These are phyloP conservation scores for Syritta pipiens DNA, from an alignment of 2,888 invertebrate genomes.

Conservation along the genomic window DNA sequence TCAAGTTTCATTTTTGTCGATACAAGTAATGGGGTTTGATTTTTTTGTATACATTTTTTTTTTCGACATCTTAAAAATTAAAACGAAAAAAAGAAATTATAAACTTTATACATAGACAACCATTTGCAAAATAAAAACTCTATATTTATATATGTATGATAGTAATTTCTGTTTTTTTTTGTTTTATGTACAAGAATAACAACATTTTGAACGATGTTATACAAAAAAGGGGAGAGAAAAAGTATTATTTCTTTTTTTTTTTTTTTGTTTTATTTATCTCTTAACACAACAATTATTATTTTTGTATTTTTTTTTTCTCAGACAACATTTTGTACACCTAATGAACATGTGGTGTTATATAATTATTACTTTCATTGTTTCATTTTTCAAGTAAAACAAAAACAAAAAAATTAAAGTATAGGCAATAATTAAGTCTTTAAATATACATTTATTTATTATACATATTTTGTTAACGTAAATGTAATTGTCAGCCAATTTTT, in stretches of 20 bases:
- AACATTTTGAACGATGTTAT: slow-evolving; percentile 20
- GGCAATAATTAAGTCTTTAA: slow-evolving; percentile 63
- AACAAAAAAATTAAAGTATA: too few species aligned
- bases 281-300: slow-evolving; percentile 49
- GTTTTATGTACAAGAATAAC: slow-evolving; percentile 30
- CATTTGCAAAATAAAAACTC: slow-evolving; percentile 58
- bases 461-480: slow-evolving; percentile 31
- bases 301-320: slow-evolving; percentile 15
- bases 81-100: slow-evolving; percentile 27
- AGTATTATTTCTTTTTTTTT: too few species aligned
- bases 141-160: slow-evolving; percentile 18
- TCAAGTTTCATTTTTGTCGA: slow-evolving; percentile 59
- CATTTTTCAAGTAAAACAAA: slow-evolving; percentile 43
- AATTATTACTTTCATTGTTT: slow-evolving; percentile 17
- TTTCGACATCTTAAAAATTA: slow-evolving; percentile 28
- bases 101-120: slow-evolving; percentile 58
- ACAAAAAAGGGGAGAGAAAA: too few species aligned
- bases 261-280: too few species aligned
- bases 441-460: slow-evolving; percentile 42
- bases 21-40: slow-evolving; percentile 27
- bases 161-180: slow-evolving; percentile 4
- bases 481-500: slow-evolving; percentile 43
- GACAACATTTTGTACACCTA: slow-evolving; percentile 22
- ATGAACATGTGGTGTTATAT: slow-evolving; percentile 23
- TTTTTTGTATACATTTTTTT: slow-evolving; percentile 23